phyloP scores from a whole-genome alignment of 2,113 vertebrate genomes.

The Tyto alba region DNA sequence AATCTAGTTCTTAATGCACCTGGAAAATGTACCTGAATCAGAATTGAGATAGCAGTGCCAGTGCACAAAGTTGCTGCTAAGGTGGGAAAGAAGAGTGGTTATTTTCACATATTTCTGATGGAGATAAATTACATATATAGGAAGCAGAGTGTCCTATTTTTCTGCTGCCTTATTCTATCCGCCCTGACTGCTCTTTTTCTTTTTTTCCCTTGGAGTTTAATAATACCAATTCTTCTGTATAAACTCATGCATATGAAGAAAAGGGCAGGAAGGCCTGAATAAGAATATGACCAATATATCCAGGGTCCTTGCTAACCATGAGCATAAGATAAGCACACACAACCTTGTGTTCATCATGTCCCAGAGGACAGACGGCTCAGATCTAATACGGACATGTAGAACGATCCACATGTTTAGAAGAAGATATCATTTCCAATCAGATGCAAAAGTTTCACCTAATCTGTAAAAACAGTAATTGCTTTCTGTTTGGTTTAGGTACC shows the following conservation, averaged over 20 bases:
- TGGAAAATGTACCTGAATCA: conserved; percentile 18
- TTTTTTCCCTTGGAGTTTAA: background rate
- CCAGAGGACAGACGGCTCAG: background rate
- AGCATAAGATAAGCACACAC: background rate
- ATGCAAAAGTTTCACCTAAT: background rate
- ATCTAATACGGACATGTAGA: background rate
- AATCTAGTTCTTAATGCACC: conserved; percentile 29
- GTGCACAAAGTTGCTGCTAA: background rate
- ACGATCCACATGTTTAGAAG: background rate
- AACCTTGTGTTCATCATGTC: background rate
- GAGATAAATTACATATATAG: conserved; percentile 9
- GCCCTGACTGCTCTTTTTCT: background rate
- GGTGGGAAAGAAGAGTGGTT: background rate
- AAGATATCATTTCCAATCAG: background rate
- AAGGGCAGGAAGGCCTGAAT: background rate
- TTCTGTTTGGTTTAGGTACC: background rate
- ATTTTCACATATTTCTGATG: background rate
- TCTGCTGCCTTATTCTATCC: background rate
- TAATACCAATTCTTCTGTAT: background rate
- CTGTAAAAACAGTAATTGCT: background rate
- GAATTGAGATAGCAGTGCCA: background rate
- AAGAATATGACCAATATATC: background rate
- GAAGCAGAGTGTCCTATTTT: background rate
- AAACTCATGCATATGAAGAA: background rate
- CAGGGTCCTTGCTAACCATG: background rate